Evolutionary conservation across 2,797 vertebrate genomes (phyloP), one percentile per base, ranked within the genome.

Genomic region (Sebastes itinus): DNA sequence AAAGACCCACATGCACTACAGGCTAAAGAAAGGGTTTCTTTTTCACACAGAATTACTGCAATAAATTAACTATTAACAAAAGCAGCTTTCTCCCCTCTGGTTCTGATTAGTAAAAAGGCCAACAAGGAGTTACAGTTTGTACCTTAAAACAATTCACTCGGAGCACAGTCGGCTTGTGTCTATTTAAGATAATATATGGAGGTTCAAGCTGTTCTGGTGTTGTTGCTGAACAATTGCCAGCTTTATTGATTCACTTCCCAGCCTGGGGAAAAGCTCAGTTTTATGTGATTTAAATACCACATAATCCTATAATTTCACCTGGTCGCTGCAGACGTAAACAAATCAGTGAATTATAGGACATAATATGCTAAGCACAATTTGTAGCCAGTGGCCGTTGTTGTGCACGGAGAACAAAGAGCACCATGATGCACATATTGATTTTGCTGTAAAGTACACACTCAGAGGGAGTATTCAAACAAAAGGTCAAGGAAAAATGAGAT

Each of bases 401-500:
- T 77, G 72, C 64, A 85, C 30, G 56, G 59, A 72, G 67, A 89
- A 78, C 79, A 84, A 90, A 84, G 79, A 77, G 76, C 63, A 35
- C 75, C 65, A 66, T 78, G 90, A 89, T 87, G 81, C 71, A 77
- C 69, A 14, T 93, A 94, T 93, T 92, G 94, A 94, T 93, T 92
- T 91, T 52, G 42, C 82, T 87, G 78, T 86, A 81, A 89, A 91
- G 82, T 75, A 87, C 84, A 91, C 78, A 84, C 84, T 83, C 88
- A 70, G 77, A 87, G 88, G 86, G 82, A 90, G 82, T 83, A 76
- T 88, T 92, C 75, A 84, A 89, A 87, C 69, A 58, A 94, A 94
- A 94, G 94, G 93, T 94, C 89, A 92, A 49, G 72, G 72, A 86
- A 81, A 90, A 91, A 91, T 83, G 79, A 89, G 88, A 92, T 83